Evolutionary conservation across 2,888 invertebrate species (phyloP).

Genomic region (Cryptocephalus primarius): DNA sequence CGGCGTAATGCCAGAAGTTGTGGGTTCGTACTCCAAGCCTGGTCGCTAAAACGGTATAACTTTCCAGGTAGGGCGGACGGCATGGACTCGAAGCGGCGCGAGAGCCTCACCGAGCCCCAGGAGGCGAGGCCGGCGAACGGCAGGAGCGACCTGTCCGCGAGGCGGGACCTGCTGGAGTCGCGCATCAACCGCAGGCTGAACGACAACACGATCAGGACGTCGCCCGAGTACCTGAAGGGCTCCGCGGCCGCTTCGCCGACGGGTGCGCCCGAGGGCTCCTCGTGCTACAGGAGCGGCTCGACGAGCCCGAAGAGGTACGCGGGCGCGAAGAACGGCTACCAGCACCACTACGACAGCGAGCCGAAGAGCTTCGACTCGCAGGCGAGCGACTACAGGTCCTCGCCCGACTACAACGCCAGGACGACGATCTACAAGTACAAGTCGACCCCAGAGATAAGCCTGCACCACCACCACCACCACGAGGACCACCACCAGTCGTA

Average conservation of each 20-base stretch:
- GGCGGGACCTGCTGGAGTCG: slow-evolving; percentile 65
- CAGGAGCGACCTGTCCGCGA: slow-evolving; percentile 53
- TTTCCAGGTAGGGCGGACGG: slow-evolving; percentile 44
- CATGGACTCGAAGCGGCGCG: slow-evolving; percentile 50
- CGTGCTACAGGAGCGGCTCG: slow-evolving; percentile 46
- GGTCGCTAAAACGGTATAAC: too few species aligned
- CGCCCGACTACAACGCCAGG: slow-evolving; percentile 40
- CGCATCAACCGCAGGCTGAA: slow-evolving; percentile 50
- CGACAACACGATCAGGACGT: slow-evolving; percentile 34
- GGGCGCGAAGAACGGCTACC: slow-evolving; percentile 19
- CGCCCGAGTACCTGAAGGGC: slow-evolving; percentile 30
- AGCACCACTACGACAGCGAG: slow-evolving; percentile 41
- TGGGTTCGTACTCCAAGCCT: too few species aligned
- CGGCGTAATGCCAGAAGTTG: too few species aligned
- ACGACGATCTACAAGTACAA: slow-evolving; percentile 36
- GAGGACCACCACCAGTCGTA: slow-evolving; percentile 31
- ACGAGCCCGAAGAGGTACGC: slow-evolving; percentile 42
- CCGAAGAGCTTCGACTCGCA: slow-evolving; percentile 58
- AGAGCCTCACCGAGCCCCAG: slow-evolving; percentile 34
- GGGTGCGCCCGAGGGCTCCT: slow-evolving; percentile 40
- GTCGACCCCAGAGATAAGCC: slow-evolving; percentile 51
- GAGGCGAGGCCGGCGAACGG: slow-evolving; percentile 27
- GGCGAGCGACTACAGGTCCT: slow-evolving; percentile 47
- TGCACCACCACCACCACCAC: slow-evolving; percentile 38
- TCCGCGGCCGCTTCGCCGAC: slow-evolving; percentile 14